Percentiles rank a stretch among this genome's conserved stretches.
These are phyloP conservation scores for Tadarida brasiliensis DNA, from an alignment of 2,797 vertebrate species.

Conservation along the genomic window DNA sequence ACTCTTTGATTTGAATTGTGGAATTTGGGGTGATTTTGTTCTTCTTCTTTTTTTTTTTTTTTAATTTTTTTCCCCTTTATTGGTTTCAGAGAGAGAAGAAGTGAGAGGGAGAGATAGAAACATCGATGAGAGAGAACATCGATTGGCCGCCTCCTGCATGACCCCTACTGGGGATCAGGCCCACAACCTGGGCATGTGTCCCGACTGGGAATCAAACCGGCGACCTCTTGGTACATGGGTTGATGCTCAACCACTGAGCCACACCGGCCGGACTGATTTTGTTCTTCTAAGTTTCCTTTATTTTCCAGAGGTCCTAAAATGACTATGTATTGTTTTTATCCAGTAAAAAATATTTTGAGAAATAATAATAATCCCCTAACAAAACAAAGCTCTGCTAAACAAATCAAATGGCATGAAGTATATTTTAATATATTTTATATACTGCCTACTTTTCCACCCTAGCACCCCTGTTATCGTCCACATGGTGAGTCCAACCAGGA, in stretches of 20 bases:
- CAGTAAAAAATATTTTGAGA: neutral
- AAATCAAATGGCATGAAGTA: neutral
- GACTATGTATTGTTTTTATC: neutral
- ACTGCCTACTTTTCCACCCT: neutral
- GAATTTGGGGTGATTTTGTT: neutral
- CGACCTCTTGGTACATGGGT: no score
- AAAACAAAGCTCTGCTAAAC: neutral
- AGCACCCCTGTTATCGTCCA: neutral
- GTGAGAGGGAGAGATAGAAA: no score
- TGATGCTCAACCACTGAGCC: no score
- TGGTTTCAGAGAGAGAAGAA: no score
- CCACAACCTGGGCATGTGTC: no score
- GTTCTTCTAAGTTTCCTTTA: neutral
- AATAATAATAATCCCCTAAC: neutral
- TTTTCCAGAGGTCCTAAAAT: neutral
- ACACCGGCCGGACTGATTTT: no score
- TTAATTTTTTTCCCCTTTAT: no score
- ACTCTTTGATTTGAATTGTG: neutral
- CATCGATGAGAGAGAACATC: no score
- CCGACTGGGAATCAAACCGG: no score
- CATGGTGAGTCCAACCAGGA: neutral
- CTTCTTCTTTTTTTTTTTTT: no score
- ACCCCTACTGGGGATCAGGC: no score
- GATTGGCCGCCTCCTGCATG: no score
- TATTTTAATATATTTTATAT: neutral